Evolutionary conservation across 1,140 invertebrate species (phyloP).

Genomic region (Drosophila kepulauana): DNA sequence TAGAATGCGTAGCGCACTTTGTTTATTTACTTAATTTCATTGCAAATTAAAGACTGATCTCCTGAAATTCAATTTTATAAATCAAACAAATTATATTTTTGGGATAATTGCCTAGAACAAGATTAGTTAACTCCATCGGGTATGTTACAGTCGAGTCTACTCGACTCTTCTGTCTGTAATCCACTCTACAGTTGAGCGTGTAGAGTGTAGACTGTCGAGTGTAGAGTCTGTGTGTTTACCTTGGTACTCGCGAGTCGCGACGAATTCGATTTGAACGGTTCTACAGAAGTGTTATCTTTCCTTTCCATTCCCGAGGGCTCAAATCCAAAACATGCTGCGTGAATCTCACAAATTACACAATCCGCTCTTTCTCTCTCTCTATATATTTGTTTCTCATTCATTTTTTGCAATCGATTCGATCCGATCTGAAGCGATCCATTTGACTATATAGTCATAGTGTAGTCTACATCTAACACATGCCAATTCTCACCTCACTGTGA

Average conservation of each 20-base stretch:
- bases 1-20: no score
- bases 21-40: no score
- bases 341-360: slow-evolving; percentile 28
- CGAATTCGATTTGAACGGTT: slow-evolving; percentile 46
- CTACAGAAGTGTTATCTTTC: slow-evolving; percentile 6
- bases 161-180: neutral
- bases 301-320: slow-evolving; percentile 1
- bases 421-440: neutral
- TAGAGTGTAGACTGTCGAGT: neutral
- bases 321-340: neutral
- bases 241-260: slow-evolving; percentile 40
- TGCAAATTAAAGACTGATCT: no score
- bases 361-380: neutral
- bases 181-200: slow-evolving; percentile 3
- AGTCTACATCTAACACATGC: slow-evolving; percentile 3
- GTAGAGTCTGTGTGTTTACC: slow-evolving; percentile 33
- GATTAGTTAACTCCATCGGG: no score
- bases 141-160: no score
- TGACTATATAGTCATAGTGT: neutral
- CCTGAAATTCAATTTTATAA: no score
- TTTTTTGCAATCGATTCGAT: slow-evolving; percentile 34
- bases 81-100: no score
- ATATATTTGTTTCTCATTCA: neutral
- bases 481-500: neutral
- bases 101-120: no score